phyloP scores from a whole-genome alignment of 2,797 vertebrate species.

The Microctenopoma lineatum region DNA sequence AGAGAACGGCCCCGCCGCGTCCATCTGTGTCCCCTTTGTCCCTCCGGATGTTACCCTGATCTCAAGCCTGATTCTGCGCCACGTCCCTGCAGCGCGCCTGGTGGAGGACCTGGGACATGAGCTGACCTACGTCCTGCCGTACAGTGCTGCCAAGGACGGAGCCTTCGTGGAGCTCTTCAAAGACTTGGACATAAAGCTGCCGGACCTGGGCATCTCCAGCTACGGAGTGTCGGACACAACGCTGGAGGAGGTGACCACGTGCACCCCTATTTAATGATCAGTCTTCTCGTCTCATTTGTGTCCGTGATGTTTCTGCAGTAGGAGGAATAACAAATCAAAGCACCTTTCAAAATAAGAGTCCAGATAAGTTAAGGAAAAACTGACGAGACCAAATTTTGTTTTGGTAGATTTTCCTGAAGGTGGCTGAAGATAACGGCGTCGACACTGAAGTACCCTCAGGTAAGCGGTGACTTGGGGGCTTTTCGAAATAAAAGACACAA shows the following conservation, averaged over 20 bases:
- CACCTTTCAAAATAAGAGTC: background rate
- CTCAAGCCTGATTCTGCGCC: slow-evolving; percentile 90
- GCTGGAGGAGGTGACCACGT: slow-evolving; percentile 87
- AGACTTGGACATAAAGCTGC: slow-evolving; percentile 91
- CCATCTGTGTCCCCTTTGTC: slow-evolving; percentile 37
- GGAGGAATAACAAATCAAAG: background rate
- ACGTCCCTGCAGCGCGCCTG: slow-evolving; percentile 89
- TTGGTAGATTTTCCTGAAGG: slow-evolving; percentile 95
- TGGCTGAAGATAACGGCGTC: slow-evolving; percentile 95
- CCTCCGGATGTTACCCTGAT: slow-evolving; percentile 87
- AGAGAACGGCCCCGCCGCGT: slow-evolving; percentile 58
- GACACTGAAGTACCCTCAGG: slow-evolving; percentile 93
- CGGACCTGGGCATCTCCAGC: slow-evolving; percentile 94
- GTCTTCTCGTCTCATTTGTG: no score
- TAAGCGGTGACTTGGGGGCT: slow-evolving; percentile 60
- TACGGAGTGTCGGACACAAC: slow-evolving; percentile 97
- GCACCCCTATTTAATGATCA: no score
- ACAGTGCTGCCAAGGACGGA: slow-evolving; percentile 92
- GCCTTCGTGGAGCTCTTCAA: slow-evolving; percentile 94
- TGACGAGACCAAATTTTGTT: background rate
- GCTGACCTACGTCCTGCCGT: slow-evolving; percentile 92
- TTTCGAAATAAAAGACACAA: background rate
- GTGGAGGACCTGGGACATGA: slow-evolving; percentile 97
- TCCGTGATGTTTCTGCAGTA: background rate
- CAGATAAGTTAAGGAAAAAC: background rate